Conservation (phyloP, 2,113 vertebrate species). For the Cavia aperea region DNA sequence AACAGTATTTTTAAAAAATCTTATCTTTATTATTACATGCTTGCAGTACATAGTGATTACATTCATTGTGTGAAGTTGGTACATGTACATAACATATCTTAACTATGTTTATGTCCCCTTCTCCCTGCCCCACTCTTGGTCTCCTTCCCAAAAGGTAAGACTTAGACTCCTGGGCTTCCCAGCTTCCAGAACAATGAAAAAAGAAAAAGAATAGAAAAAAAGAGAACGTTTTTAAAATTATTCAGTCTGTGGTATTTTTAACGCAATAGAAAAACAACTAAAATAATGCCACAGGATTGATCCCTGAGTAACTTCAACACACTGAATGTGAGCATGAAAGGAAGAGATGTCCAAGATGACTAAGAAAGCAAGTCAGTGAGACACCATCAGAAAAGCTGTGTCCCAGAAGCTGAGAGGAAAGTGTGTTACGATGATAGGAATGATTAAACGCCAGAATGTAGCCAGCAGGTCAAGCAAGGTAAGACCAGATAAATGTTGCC, state of each 20-base stretch:
- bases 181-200: background rate
- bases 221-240: too few relatives aligned
- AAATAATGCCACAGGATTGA: background rate
- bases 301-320: background rate
- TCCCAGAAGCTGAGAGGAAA: background rate
- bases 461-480: background rate
- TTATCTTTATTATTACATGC: too few relatives aligned
- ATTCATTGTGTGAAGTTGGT: too few relatives aligned
- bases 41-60: too few relatives aligned
- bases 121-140: too few relatives aligned
- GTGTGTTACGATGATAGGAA: background rate
- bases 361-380: background rate
- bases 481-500: background rate
- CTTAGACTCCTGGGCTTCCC: background rate
- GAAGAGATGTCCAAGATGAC: background rate
- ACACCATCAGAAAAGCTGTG: background rate
- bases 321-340: background rate
- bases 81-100: too few relatives aligned
- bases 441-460: background rate
- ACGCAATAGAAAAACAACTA: background rate
- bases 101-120: too few relatives aligned
- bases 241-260: background rate
- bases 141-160: background rate
- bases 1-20: too few relatives aligned
- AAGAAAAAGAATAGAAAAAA: background rate